Base-by-base conservation (phyloP, 2,888 invertebrate species). In the Drosophila buzzatii region DNA sequence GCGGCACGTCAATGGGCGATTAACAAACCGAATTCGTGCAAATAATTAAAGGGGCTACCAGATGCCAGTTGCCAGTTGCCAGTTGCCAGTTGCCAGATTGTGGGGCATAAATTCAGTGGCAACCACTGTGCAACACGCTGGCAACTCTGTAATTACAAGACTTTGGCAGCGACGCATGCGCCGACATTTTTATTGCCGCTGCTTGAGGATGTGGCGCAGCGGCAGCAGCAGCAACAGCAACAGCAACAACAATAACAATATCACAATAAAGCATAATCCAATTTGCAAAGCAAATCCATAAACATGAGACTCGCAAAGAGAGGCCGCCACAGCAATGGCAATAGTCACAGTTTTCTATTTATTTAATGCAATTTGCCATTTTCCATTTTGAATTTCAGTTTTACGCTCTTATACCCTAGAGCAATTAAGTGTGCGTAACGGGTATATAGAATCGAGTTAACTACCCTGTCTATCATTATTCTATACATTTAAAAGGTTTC, bases 211-310 rank as follows among this genome's bases (percentile, higher is more conserved):
- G 79, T 82, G 79, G 73, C 76, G 63, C 81, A 79, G 61, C 70
- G 61, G 63, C 67, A 71, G 53, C 67, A 71, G 37, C 16, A 39
- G 39, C 39, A 39, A 12, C 37, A 37, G 37, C 39, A 39, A 14
- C 71, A 56, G 5, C 52, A 56, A 10, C 57, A 64, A 64, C 62
- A 60, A 53, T 39, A 74, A 74, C 60, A 65, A 73, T 57, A 79
- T 67, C 59, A 80, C 82, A 79, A 84, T 82, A 76, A 81, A 70
- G 66, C 74, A 73, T 82, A 85, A 84, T 81, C 79, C 84, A 82
- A 84, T 84, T 85, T 82, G 85, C 84, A 85, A 84, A 70, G 73
- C 73, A 85, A 85, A 82, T 83, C 70, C 81, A 79, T 67, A 72
- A 65, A 55, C 65, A 49, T 60, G 70, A 69, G 65, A 64, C 57